Base-by-base conservation (phyloP, 2,113 vertebrate species). In the Epinephelus moara region DNA sequence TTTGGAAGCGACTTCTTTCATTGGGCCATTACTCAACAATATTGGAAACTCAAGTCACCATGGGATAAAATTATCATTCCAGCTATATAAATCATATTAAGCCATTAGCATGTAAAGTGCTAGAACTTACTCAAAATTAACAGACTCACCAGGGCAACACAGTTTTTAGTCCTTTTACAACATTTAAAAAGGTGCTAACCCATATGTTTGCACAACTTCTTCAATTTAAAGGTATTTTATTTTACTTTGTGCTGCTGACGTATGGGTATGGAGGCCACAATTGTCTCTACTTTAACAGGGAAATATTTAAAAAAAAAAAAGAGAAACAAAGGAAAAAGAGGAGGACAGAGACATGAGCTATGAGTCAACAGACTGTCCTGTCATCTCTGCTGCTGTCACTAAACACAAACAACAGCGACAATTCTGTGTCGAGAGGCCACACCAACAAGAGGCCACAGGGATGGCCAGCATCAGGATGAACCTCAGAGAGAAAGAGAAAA, bases 291-390 rank as follows among this genome's bases (percentile, higher is more conserved):
- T 57, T 17, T 21, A 49, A 52, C 9, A n/a, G 40, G 21, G 7
- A 30, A 4, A 12, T 21, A 25, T 21, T 1, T 12, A 0, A n/a
- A 37, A 47, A 49, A 21, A 25, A 47, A 50, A 0, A 33, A 30
- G 33, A 10, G 25, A 40, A 2, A 19, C 37, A 45, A 50, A 9
- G 25, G 33, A 55, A 25, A 52, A 69, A 18, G 64, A 69, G n/a
- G 53, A 23, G 12, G 56, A 59, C 56, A 11, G 53, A 60, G 45
- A 53, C 30, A 12, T 13, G 18, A 3, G 27, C 17, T 49, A 37
- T 21, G 40, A 78, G 53, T 78, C 70, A 72, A 50, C 27, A 7
- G 27, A 70, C 2, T 14, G 23, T 70, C 70, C 45, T 23, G 53
- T 75, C 52, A 67, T 21, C 50, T 61, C 21, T 21, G 61, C 30